These are phyloP conservation scores for Lamellibrachia satsuma DNA, from an alignment of 2,888 invertebrate genomes.

Conservation along the genomic window DNA sequence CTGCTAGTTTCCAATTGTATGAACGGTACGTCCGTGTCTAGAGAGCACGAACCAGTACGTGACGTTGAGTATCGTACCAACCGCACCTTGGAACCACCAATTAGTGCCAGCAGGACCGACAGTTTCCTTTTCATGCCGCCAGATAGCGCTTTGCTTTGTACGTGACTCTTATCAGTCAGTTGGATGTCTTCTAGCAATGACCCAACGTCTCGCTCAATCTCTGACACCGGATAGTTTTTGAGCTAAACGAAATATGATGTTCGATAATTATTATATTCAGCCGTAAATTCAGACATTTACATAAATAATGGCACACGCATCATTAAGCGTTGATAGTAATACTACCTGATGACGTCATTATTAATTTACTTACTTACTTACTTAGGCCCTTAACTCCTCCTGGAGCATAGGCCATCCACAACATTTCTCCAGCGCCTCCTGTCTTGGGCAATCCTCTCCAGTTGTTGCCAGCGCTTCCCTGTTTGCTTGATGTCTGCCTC, in stretches of 20 bases:
- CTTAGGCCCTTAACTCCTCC: no score
- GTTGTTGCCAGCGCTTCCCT: no score
- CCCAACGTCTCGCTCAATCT: slow-evolving; percentile 46
- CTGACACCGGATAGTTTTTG: slow-evolving; percentile 48
- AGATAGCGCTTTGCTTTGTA: slow-evolving; percentile 51
- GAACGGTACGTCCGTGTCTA: neutral
- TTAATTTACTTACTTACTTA: neutral
- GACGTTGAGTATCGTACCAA: neutral
- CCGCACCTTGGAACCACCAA: slow-evolving; percentile 62
- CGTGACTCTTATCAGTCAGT: slow-evolving; percentile 46
- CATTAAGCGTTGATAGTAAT: neutral
- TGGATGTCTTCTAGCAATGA: slow-evolving; percentile 36
- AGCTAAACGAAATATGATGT: slow-evolving; percentile 32
- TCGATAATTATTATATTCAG: neutral
- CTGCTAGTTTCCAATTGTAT: no score
- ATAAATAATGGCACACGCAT: neutral
- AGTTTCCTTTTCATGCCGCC: slow-evolving; percentile 63
- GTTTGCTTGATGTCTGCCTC: no score
- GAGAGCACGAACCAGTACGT: neutral
- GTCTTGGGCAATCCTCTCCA: no score
- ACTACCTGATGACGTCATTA: neutral
- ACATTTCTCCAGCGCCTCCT: no score
- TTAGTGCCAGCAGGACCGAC: slow-evolving; percentile 62
- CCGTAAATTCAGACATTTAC: neutral
- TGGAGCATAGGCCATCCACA: no score